These are phyloP conservation scores for Lamproptera curius DNA, from an alignment of 2,888 invertebrate genomes.

Conservation along the genomic window DNA sequence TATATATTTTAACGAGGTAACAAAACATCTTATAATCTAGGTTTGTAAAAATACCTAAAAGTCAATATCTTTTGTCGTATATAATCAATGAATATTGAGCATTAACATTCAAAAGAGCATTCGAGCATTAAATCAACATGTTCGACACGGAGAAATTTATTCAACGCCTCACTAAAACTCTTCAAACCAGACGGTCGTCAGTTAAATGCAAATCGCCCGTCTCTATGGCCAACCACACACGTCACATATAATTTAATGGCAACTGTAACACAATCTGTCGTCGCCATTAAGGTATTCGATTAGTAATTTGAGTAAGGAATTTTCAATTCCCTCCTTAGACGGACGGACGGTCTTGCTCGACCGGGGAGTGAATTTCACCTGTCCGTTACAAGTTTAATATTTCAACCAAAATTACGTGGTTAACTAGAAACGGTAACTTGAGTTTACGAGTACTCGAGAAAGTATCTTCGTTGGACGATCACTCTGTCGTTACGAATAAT, in stretches of 20 bases:
- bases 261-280: conserved; percentile 51
- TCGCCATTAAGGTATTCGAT: conserved; percentile 24
- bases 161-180: conserved; percentile 41
- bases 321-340: conserved; percentile 26
- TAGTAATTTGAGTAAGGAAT: conserved; percentile 59
- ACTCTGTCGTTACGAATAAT: conserved; percentile 25
- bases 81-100: no score
- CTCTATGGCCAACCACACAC: conserved; percentile 60
- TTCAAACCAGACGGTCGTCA: conserved; percentile 42
- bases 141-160: background rate
- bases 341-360: conserved; percentile 13
- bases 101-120: background rate
- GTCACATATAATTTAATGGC: conserved; percentile 52
- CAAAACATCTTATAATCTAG: no score
- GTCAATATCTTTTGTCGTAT: no score
- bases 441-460: conserved; percentile 41
- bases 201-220: conserved; percentile 59
- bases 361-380: conserved; percentile 16
- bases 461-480: conserved; percentile 41
- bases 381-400: conserved; percentile 43
- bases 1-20: no score
- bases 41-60: no score
- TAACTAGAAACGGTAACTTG: conserved; percentile 38
- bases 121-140: background rate
- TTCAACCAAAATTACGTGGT: conserved; percentile 49